These are phyloP conservation scores for Tyria jacobaeae DNA, from an alignment of 2,888 invertebrate genomes.

Conservation along the genomic window DNA sequence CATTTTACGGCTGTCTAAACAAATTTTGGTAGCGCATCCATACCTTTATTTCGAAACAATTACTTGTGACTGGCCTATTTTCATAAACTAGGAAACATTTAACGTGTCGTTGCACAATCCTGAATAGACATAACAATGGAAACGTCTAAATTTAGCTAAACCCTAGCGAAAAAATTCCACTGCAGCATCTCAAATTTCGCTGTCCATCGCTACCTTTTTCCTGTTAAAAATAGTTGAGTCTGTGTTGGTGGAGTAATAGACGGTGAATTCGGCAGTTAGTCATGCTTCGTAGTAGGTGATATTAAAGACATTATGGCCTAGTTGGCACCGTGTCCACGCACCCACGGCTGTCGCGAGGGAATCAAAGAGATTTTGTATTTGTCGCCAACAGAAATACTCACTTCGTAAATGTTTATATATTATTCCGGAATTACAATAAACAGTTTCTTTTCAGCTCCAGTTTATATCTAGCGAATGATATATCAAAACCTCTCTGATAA, in stretches of 20 bases:
- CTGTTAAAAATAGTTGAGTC: not conserved
- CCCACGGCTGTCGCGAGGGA: conserved; percentile 70
- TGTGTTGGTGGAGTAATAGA: conserved; percentile 51
- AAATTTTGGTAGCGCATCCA: conserved; percentile 27
- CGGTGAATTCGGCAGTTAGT: conserved; percentile 25
- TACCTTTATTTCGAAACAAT: conserved; percentile 70
- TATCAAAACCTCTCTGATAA: not conserved
- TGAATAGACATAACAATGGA: conserved; percentile 80
- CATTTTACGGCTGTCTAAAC: conserved; percentile 40
- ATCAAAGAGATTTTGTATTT: conserved; percentile 71
- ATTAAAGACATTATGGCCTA: conserved; percentile 78
- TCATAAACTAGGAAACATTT: conserved; percentile 77
- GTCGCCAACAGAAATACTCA: conserved; percentile 52
- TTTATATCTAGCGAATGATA: conserved; percentile 6
- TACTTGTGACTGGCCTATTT: conserved; percentile 68
- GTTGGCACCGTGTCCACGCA: conserved; percentile 70
- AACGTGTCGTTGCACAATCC: conserved; percentile 74
- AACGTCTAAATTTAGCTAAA: conserved; percentile 67
- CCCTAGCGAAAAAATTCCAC: conserved; percentile 56
- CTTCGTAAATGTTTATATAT: conserved; percentile 42
- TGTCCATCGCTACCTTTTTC: conserved; percentile 47
- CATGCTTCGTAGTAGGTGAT: conserved; percentile 54
- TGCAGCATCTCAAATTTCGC: conserved; percentile 29
- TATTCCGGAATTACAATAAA: conserved; percentile 43
- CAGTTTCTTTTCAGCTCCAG: conserved; percentile 15